Base-by-base conservation (phyloP, 1,140 invertebrate genomes). In the Saxidomus purpurata region DNA sequence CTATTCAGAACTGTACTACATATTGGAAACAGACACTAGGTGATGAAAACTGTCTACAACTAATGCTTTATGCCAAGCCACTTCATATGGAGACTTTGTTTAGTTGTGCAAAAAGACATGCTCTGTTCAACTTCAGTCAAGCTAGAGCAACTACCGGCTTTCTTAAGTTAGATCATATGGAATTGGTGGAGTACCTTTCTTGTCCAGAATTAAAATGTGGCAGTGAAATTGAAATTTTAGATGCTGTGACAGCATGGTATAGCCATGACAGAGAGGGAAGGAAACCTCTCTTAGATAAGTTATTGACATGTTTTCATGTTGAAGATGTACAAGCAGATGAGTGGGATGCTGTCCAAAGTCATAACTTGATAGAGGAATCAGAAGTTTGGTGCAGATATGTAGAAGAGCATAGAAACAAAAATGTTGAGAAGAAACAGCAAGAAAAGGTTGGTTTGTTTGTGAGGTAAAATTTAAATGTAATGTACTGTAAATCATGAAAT, bases 111-210 rank as follows among this genome's bases (percentile, higher is more conserved):
- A 82, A 38, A 47, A 55, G 80, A 43, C 80, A 82, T 67, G 34
- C 80, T 47, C n/a, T 82, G 36, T 82, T 63, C 43, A 67, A 82
- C 36, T 82, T 82, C 31, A 82, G 22, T 36, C 3, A 47, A 28
- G 80, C 67, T 13, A 63, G 3, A 40, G n/a, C 38, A 67, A n/a
- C 25, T 13, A 22, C 8, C 28, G 80, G 40, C 25, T 82, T 63
- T 49, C 59, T 63, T 15, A 34, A 82, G 22, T 47, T 67, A 43
- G 59, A 82, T n/a, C 8, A 22, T 1, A 15, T 43, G 2, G 49
- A 61, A 28, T 25, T 82, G 6, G 15, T n/a, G 8, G 36, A 63
- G n/a, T 82, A 82, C 31, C 22, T 82, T n/a, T 82, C 80, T 17
- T 52, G 31, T 47, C 59, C 55, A 63, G 8, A 82, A 17, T 38